Evolutionary conservation across 1,140 invertebrate species (phyloP).

Genomic region (Bombus vancouverensis): DNA sequence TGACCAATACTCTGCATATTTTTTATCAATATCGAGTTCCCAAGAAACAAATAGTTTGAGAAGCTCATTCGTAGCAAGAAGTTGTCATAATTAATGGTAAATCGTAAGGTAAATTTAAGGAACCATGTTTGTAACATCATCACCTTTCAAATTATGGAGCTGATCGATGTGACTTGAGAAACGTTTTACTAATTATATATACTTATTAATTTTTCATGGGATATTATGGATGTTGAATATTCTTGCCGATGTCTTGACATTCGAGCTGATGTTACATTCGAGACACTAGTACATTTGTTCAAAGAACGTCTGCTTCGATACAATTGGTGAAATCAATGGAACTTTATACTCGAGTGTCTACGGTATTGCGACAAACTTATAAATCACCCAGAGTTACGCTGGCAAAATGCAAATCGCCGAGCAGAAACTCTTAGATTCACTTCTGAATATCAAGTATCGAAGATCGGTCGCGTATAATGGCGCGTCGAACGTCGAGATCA

Average conservation of each 20-base stretch:
- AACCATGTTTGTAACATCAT: no score
- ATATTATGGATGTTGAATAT: no score
- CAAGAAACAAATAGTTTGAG: no score
- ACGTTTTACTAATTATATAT: no score
- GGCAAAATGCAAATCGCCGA: slow-evolving; percentile 33
- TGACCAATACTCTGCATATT: no score
- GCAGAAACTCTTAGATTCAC: slow-evolving; percentile 33
- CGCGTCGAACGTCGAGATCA: slow-evolving; percentile 35
- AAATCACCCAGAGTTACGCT: slow-evolving; percentile 34
- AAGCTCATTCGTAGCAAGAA: no score
- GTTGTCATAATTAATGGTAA: no score
- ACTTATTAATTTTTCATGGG: no score
- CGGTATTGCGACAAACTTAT: slow-evolving; percentile 6
- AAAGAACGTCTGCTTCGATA: neutral
- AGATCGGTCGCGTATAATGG: slow-evolving; percentile 40
- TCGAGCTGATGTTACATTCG: neutral
- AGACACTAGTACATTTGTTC: neutral
- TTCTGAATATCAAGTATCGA: slow-evolving; percentile 46
- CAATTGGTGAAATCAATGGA: neutral
- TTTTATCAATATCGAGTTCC: no score
- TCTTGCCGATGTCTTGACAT: neutral
- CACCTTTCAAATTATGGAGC: no score
- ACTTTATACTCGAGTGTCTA: neutral
- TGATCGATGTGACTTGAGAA: no score
- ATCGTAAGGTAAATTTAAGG: no score